Evolutionary conservation across 1,140 invertebrate genomes (phyloP), one percentile per base, ranked within the genome.

Genomic region (Heliconius congener): DNA sequence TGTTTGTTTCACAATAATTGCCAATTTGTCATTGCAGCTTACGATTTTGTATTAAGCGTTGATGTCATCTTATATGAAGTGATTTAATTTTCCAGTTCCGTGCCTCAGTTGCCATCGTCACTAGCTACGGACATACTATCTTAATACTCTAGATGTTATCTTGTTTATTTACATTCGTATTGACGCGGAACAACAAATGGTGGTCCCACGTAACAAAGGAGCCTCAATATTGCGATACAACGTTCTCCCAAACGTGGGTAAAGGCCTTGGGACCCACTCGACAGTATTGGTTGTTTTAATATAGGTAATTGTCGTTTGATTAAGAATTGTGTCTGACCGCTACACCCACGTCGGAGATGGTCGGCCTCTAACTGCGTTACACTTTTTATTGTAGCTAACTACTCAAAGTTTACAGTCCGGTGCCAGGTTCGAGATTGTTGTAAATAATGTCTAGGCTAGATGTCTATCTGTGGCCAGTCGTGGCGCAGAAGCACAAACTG

Each of bases 281-380:
- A 60, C 81, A 79, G 84, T 92, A 91, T 92, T 88, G 91, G 87
- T 85, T 87, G 85, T 91, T 92, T 92, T 91, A 90, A 93, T 91
- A 85, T 86, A 85, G 88, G 87, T 93, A 93, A 94, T 94, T 94
- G 91, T 82, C 81, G 83, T 87, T 90, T 91, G 92, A 93, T 91
- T 93, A 90, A 90, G 90, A 90, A 86, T 85, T 85, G 86, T 85
- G 86, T 89, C 85, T 82, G 87, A 84, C 85, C 75, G 84, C 81
- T 85, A 83, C 89, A 83, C 92, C 91, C 89, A 91, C 90, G 87
- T 75, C 89, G 86, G 74, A 81, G 81, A 87, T 84, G 83, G 83
- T 83, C 81, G 79, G 73, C 74, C 75, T 83, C 82, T 90, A 91
- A 92, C 91, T 90, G 85, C 84, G 82, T 76, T 89, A 84, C 84